phyloP scores from a whole-genome alignment of 2,113 vertebrate species.

The Oryzias curvinotus region DNA sequence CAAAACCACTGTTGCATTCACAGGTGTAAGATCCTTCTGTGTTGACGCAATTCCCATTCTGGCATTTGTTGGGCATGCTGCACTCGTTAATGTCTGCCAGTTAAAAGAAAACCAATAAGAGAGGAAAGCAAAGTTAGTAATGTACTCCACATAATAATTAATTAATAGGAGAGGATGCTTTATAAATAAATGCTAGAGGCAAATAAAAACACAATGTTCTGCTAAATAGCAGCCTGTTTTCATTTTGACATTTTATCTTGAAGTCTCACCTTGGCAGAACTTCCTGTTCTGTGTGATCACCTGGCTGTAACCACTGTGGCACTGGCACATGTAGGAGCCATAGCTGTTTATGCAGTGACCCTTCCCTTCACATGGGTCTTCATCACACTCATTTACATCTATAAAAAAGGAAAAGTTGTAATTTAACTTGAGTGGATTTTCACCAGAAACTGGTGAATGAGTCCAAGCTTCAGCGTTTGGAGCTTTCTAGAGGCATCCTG shows the following conservation, averaged over 20 bases:
- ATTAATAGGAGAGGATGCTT: slow-evolving; percentile 48
- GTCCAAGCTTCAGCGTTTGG: slow-evolving; percentile 27
- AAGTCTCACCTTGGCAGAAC: slow-evolving; percentile 86
- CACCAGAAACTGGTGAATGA: slow-evolving; percentile 17
- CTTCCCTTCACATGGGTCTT: slow-evolving; percentile 83
- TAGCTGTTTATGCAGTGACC: slow-evolving; percentile 86
- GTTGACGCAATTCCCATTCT: slow-evolving; percentile 85
- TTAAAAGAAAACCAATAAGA: slow-evolving; percentile 43
- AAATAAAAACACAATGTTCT: slow-evolving; percentile 20
- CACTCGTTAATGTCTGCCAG: slow-evolving; percentile 87
- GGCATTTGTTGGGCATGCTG: slow-evolving; percentile 82
- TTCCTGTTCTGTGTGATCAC: slow-evolving; percentile 77
- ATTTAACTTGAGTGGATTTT: slow-evolving; percentile 21
- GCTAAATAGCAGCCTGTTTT: slow-evolving; percentile 7
- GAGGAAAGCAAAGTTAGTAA: slow-evolving; percentile 47
- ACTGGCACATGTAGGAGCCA: slow-evolving; percentile 88
- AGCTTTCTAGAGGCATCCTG: slow-evolving; percentile 1
- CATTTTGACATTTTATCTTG: slow-evolving; percentile 25
- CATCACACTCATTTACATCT: slow-evolving; percentile 90
- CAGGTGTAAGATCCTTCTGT: slow-evolving; percentile 88
- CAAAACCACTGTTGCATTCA: slow-evolving; percentile 84
- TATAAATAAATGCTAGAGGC: slow-evolving; percentile 37
- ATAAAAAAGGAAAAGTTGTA: slow-evolving; percentile 6
- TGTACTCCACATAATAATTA: slow-evolving; percentile 41
- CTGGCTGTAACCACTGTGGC: slow-evolving; percentile 84